These are phyloP conservation scores for Nephila pilipes DNA, from an alignment of 1,140 invertebrate species.

Conservation along the genomic window DNA sequence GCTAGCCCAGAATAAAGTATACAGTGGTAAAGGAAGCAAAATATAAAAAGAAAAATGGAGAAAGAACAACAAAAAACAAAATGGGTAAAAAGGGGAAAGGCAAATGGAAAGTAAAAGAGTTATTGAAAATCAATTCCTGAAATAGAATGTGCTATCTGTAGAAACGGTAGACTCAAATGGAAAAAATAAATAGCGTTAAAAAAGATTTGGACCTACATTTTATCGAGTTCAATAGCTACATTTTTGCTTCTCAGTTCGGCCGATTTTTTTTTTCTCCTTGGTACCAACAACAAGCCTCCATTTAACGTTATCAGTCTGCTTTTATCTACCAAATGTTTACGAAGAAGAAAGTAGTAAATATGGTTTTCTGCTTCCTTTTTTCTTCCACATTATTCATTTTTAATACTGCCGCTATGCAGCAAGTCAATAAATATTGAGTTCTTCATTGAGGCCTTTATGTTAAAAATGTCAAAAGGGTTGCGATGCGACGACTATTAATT, in stretches of 20 bases:
- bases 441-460: not conserved
- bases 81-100: conserved; percentile 40
- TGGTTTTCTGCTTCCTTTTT: not conserved
- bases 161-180: conserved; percentile 54
- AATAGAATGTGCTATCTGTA: conserved; percentile 71
- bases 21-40: not conserved
- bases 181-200: conserved; percentile 71
- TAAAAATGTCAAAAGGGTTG: conserved; percentile 2
- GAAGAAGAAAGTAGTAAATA: conserved; percentile 61
- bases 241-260: conserved; percentile 1
- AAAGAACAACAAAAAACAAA: conserved; percentile 20
- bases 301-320: conserved; percentile 57
- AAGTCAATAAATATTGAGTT: conserved; percentile 50
- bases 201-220: conserved; percentile 72
- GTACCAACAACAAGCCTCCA: conserved; percentile 44
- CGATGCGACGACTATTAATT: not conserved
- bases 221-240: conserved; percentile 70
- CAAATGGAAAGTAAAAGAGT: conserved; percentile 73
- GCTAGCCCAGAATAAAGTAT: not conserved
- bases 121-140: conserved; percentile 72
- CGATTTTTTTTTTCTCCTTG: not conserved
- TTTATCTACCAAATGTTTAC: conserved; percentile 59
- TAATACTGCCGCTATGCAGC: not conserved
- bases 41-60: not conserved
- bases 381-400: conserved; percentile 63